Evolutionary conservation across 2,888 invertebrate genomes (phyloP), one percentile per base, ranked within the genome.

Genomic region (Standfussiana lucernea): DNA sequence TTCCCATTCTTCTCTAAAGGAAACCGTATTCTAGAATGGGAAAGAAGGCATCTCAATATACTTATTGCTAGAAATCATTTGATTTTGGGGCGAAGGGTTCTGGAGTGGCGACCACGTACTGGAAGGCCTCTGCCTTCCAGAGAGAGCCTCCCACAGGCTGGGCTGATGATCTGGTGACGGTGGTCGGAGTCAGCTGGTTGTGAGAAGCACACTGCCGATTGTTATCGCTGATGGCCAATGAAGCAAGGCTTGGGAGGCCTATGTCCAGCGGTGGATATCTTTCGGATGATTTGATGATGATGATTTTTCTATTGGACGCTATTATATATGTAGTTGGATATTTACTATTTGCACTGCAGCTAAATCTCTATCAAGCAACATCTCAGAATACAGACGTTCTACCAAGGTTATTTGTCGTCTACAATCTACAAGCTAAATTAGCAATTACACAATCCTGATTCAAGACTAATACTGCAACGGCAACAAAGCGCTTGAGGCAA

Each of bases 381-480:
- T 56, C n/a, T 35, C 82, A 56, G 64, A 47, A 56, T 56, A 64
- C 64, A 76, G 83, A 75, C 40, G 35, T 47, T 21, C 11, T 37
- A 32, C 40, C 4, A n/a, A 68, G 35, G 35, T 69, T 67, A 59
- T 72, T 64, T 28, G 53, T 64, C 47, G 70, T 64, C 66, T 70
- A 40, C 66, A 47, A 50, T 80, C 70, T 68, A 68, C 78, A 59
- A 83, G 77, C 61, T 67, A 67, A 62, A 77, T 80, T 83, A 62
- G 61, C 40, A 68, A 76, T 79, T 76, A 75, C 47, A 68, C 77
- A 50, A 79, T 75, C 76, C 64, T 82, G 56, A 82, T 68, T 76
- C 56, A 35, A 47, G 77, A 80, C 50, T 80, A 79, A 77, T 79
- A 35, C 70, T 47, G 56, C 40, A 53, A 40, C 45, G n/a, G 21